Conservation (phyloP, 2,113 vertebrate genomes). For the Chiloscyllium plagiosum region DNA sequence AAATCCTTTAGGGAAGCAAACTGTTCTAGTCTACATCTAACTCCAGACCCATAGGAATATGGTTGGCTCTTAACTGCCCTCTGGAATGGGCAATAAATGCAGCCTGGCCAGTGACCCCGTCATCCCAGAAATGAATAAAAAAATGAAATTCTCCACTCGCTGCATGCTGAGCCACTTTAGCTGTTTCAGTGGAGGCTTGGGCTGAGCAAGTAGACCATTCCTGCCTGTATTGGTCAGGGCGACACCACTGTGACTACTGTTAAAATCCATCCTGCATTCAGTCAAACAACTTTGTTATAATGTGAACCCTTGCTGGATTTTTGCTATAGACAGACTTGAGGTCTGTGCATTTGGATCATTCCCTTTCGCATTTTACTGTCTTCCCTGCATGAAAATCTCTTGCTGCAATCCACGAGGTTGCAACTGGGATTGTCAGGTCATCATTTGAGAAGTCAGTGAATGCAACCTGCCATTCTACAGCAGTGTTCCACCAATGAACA, state of each 20-base stretch:
- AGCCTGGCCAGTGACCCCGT: too few species aligned
- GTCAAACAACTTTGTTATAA: background rate
- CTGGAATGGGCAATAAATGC: too few species aligned
- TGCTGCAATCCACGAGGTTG: background rate
- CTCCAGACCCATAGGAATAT: too few species aligned
- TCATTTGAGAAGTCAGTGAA: too few species aligned
- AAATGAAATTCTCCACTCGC: background rate
- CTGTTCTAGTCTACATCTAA: too few species aligned
- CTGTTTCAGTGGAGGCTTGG: background rate
- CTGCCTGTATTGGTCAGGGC: background rate
- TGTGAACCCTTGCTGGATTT: background rate
- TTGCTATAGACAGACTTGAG: background rate
- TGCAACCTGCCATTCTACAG: background rate
- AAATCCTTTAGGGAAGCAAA: too few species aligned
- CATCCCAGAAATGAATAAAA: too few species aligned
- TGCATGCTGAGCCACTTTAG: background rate
- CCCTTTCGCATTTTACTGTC: background rate
- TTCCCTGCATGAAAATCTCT: background rate
- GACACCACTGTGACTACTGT: background rate
- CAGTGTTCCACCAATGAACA: background rate
- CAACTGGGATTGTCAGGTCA: background rate
- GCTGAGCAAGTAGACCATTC: background rate
- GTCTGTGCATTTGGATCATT: background rate
- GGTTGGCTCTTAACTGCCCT: too few species aligned
- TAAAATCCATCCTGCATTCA: background rate